These are phyloP conservation scores for Rhineura floridana DNA, from an alignment of 2,113 vertebrate species.

Conservation along the genomic window DNA sequence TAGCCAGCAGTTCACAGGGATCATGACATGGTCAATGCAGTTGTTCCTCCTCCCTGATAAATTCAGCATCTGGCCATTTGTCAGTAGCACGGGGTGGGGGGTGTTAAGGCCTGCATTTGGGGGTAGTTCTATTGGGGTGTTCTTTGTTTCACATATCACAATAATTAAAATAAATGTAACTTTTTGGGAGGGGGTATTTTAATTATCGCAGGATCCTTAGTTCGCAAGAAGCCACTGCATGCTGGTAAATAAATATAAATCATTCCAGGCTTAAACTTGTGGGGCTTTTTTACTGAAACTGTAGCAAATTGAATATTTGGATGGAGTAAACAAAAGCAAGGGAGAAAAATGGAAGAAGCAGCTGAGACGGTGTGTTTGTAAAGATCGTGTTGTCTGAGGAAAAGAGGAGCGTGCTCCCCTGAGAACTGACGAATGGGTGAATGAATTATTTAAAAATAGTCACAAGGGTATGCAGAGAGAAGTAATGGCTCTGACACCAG, in stretches of 20 bases:
- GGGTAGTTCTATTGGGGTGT: conserved; percentile 63
- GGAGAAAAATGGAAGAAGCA: conserved; percentile 43
- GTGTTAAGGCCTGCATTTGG: neutral
- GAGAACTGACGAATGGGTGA: conserved; percentile 52
- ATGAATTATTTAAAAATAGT: conserved; percentile 71
- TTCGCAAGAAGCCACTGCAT: conserved; percentile 50
- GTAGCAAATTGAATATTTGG: conserved; percentile 43
- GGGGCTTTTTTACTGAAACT: conserved; percentile 54
- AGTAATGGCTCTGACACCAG: conserved; percentile 56
- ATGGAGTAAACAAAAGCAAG: conserved; percentile 38
- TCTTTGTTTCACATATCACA: conserved; percentile 56
- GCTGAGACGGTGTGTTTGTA: conserved; percentile 30
- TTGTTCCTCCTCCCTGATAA: too few relatives aligned
- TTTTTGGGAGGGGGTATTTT: conserved; percentile 46
- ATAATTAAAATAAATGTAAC: conserved; percentile 63
- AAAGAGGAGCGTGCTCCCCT: neutral
- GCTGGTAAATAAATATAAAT: conserved; percentile 40
- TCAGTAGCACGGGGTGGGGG: neutral
- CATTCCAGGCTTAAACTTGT: conserved; percentile 42
- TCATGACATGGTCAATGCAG: neutral
- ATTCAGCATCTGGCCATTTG: neutral
- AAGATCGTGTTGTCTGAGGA: conserved; percentile 19
- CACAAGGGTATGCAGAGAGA: conserved; percentile 58
- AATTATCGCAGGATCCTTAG: conserved; percentile 61
- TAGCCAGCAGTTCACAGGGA: neutral